phyloP scores from a whole-genome alignment of 2,888 invertebrate species.

The Sesamia inferens region DNA sequence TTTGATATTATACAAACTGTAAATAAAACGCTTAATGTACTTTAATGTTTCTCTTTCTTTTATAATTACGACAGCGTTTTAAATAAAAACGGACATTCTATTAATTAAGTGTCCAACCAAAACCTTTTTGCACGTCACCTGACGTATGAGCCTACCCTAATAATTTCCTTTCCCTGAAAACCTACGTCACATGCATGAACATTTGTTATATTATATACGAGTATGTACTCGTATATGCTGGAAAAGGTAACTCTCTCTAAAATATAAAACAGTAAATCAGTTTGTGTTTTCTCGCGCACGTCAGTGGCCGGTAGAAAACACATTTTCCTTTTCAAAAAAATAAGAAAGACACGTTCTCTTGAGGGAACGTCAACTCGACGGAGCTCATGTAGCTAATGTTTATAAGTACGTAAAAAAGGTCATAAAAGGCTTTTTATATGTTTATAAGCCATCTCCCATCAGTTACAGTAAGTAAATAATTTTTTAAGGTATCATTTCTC shows the following conservation, averaged over 20 bases:
- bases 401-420: constrained; percentile 43
- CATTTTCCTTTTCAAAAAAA: constrained; percentile 52
- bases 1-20: constrained; percentile 62
- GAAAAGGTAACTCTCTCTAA: constrained; percentile 18
- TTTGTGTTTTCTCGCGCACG: constrained; percentile 43
- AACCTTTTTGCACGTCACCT: constrained; percentile 27
- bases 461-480: constrained; percentile 43
- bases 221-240: constrained; percentile 5
- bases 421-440: constrained; percentile 55
- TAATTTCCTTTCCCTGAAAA: constrained; percentile 31
- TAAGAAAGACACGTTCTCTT: constrained; percentile 53
- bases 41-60: constrained; percentile 38
- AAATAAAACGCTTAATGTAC: constrained; percentile 64
- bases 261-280: constrained; percentile 49
- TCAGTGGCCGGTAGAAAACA: constrained; percentile 48
- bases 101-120: constrained; percentile 17
- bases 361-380: constrained; percentile 50
- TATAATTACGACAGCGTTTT: constrained; percentile 18
- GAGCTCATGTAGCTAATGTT: constrained; percentile 45
- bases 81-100: constrained; percentile 33
- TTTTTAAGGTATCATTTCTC: constrained; percentile 35
- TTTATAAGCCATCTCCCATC: constrained; percentile 49
- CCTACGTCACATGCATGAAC: constrained; percentile 10
- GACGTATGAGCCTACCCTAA: constrained; percentile 16
- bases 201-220: constrained; percentile 21